These are phyloP conservation scores for Mesembrinibis cayennensis DNA, from an alignment of 2,113 vertebrate genomes.

Conservation along the genomic window DNA sequence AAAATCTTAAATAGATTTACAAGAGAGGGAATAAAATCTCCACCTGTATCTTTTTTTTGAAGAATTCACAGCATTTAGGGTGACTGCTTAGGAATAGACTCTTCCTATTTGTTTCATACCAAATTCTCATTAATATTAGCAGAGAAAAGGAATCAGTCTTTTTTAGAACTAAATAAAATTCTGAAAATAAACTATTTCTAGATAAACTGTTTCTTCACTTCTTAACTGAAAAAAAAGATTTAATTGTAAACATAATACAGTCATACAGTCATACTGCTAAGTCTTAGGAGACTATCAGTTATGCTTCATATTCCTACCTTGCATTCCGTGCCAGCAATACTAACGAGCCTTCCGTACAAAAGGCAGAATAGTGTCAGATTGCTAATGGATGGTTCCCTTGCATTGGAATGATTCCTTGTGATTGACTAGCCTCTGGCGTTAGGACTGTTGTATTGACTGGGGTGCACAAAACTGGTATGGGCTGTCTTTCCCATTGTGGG, in stretches of 20 bases:
- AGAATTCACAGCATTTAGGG: background rate
- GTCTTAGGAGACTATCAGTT: background rate
- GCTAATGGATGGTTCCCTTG: background rate
- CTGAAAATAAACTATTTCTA: background rate
- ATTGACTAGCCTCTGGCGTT: background rate
- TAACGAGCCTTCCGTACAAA: background rate
- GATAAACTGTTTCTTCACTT: background rate
- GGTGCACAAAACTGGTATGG: background rate
- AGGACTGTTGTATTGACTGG: no score
- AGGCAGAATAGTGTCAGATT: background rate
- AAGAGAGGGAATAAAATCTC: background rate
- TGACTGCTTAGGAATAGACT: background rate
- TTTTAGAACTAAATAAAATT: background rate
- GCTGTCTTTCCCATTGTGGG: background rate
- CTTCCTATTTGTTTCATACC: background rate
- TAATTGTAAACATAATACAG: background rate
- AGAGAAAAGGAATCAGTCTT: background rate
- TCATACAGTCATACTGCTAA: background rate
- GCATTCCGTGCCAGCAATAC: background rate
- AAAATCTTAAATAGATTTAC: background rate
- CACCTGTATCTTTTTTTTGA: background rate
- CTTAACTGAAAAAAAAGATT: background rate
- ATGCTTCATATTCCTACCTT: background rate
- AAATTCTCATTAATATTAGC: background rate
- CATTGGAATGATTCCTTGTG: background rate